These are phyloP conservation scores for Caranx melampygus DNA, from an alignment of 2,113 vertebrate genomes.

Conservation along the genomic window DNA sequence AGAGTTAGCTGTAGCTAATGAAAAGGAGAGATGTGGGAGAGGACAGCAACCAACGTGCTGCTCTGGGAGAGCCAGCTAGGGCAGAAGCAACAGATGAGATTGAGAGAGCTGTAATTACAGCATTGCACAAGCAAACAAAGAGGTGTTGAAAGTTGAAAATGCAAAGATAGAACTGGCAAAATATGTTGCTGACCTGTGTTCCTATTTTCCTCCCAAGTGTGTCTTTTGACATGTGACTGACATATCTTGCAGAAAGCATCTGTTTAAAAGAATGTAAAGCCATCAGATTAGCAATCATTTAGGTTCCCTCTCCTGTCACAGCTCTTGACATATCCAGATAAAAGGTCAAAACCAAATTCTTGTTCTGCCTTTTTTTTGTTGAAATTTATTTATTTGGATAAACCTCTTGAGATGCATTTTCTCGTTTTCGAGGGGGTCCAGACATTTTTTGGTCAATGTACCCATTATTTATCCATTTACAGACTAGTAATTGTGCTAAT, in stretches of 20 bases:
- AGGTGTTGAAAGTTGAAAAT: too few species aligned
- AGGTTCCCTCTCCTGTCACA: background rate
- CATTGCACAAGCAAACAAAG: too few species aligned
- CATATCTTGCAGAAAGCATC: background rate
- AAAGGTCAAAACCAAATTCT: background rate
- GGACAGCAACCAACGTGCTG: too few species aligned
- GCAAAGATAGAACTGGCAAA: too few species aligned
- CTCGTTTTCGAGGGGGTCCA: too few species aligned
- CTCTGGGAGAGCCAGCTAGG: too few species aligned
- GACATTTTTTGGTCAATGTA: background rate
- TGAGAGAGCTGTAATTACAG: too few species aligned
- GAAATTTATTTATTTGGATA: too few species aligned
- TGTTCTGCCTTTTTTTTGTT: background rate
- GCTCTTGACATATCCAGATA: slow-evolving; percentile 5
- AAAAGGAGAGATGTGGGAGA: too few species aligned
- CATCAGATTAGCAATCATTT: slow-evolving; percentile 26
- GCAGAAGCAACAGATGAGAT: too few species aligned
- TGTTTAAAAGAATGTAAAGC: slow-evolving; percentile 7
- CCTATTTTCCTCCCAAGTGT: background rate
- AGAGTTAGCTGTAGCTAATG: too few species aligned
- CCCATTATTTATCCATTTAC: background rate
- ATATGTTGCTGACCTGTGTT: background rate
- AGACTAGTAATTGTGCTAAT: background rate
- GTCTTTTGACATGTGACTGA: background rate
- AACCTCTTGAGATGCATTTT: too few species aligned